Evolutionary conservation across 1,140 invertebrate genomes (phyloP).

Genomic region (Trichonephila clavata): DNA sequence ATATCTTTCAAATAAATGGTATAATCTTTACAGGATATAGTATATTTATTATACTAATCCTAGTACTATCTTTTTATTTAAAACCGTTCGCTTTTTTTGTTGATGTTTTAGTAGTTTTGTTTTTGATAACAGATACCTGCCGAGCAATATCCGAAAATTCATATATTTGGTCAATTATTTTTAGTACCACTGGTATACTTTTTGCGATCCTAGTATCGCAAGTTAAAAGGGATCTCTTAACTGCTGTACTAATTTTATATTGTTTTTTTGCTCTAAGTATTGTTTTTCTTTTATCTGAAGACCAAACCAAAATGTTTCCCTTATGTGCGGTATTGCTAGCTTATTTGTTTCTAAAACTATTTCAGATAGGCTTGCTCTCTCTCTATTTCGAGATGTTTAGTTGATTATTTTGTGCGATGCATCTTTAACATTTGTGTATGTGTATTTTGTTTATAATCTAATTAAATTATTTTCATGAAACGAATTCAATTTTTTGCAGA

Average conservation of each 20-base stretch:
- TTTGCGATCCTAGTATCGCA: neutral
- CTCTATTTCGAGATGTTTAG: no score
- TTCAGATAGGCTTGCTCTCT: no score
- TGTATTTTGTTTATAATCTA: no score
- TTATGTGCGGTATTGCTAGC: no score
- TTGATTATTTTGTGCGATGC: no score
- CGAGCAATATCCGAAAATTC: neutral
- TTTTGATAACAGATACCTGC: neutral
- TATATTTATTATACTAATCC: neutral
- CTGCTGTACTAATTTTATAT: neutral
- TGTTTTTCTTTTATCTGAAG: no score
- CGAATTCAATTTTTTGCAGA: no score
- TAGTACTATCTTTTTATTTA: neutral
- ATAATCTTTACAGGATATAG: rapidly evolving
- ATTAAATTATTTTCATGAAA: no score
- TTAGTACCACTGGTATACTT: neutral
- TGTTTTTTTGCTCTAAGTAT: neutral
- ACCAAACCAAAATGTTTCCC: no score
- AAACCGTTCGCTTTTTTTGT: neutral
- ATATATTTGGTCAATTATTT: neutral
- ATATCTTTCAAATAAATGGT: no score
- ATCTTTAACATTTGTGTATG: no score
- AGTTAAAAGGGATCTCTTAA: neutral
- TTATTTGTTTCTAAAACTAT: no score
- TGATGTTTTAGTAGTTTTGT: neutral